Conservation (phyloP, 2,888 invertebrate species). For the Plutella xylostella region DNA sequence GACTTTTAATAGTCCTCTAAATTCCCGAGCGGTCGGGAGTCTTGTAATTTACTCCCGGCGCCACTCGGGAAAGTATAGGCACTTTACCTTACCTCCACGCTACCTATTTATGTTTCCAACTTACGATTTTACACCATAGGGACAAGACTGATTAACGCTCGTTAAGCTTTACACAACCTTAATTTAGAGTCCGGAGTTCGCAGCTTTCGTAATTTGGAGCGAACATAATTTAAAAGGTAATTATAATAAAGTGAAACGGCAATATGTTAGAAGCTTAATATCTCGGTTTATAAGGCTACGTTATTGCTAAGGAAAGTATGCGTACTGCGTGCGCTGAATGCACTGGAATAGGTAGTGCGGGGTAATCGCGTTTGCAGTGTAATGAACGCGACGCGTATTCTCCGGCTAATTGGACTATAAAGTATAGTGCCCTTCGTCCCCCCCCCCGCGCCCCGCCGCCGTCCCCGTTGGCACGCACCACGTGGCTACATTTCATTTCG, state of each 20-base stretch:
- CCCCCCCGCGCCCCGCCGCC: conserved; percentile 15
- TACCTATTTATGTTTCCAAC: conserved; percentile 22
- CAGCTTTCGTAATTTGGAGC: background rate
- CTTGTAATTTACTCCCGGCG: conserved; percentile 41
- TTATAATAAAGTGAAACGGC: too few species aligned
- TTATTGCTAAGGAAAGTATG: too few species aligned
- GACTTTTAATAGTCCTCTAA: conserved; percentile 50
- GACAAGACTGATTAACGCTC: conserved; percentile 17
- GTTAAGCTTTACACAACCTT: background rate
- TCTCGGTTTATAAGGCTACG: too few species aligned
- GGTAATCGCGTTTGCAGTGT: conserved; percentile 31
- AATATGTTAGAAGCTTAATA: too few species aligned
- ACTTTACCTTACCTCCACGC: conserved; percentile 20
- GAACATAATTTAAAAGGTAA: too few species aligned
- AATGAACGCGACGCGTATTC: conserved; percentile 43
- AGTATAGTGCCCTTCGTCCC: conserved; percentile 30
- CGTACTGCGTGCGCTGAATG: too few species aligned
- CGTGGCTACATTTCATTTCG: conserved; percentile 31
- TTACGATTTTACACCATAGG: conserved; percentile 6
- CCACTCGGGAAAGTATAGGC: conserved; percentile 36
- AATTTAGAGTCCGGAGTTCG: background rate
- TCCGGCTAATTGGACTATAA: conserved; percentile 47
- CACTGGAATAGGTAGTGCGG: too few species aligned
- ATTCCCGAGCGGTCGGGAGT: conserved; percentile 29
- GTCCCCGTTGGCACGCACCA: background rate